Evolutionary conservation across 2,888 invertebrate species (phyloP).

Genomic region (Drosophila aldrichi): DNA sequence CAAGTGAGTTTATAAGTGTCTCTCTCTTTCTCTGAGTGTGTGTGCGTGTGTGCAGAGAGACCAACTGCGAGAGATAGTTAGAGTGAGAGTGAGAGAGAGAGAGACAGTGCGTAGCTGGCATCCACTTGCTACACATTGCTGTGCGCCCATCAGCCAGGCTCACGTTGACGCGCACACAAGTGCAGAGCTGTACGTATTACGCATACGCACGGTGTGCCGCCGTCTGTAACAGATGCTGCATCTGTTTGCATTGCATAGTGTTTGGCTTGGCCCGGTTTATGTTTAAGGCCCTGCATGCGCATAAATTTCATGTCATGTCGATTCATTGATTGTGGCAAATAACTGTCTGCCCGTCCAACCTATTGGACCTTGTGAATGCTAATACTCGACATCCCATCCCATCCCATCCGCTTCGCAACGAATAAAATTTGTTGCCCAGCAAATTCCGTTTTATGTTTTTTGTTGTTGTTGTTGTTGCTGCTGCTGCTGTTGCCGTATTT

Average conservation of each 20-base stretch:
- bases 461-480: not conserved
- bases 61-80: constrained; percentile 1
- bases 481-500: constrained; percentile 6
- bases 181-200: constrained; percentile 31
- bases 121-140: constrained; percentile 54
- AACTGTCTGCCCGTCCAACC: constrained; percentile 49
- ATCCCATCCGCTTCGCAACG: constrained; percentile 13
- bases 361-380: constrained; percentile 24
- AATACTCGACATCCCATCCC: constrained; percentile 16
- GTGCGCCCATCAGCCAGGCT: constrained; percentile 59
- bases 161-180: constrained; percentile 68
- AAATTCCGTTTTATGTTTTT: constrained; percentile 26
- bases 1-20: constrained; percentile 49
- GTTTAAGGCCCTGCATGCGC: constrained; percentile 47
- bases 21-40: not conserved
- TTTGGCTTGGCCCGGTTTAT: constrained; percentile 29
- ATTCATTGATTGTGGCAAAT: constrained; percentile 80
- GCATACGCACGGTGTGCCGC: constrained; percentile 11
- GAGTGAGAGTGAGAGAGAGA: constrained; percentile 1
- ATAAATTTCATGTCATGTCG: constrained; percentile 69
- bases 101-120: not conserved
- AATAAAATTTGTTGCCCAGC: constrained; percentile 37
- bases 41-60: constrained; percentile 34
- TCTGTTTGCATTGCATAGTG: constrained; percentile 25
- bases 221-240: constrained; percentile 9